Evolutionary conservation across 2,888 invertebrate genomes (phyloP).

Genomic region (Trissonchulus latispiculum): DNA sequence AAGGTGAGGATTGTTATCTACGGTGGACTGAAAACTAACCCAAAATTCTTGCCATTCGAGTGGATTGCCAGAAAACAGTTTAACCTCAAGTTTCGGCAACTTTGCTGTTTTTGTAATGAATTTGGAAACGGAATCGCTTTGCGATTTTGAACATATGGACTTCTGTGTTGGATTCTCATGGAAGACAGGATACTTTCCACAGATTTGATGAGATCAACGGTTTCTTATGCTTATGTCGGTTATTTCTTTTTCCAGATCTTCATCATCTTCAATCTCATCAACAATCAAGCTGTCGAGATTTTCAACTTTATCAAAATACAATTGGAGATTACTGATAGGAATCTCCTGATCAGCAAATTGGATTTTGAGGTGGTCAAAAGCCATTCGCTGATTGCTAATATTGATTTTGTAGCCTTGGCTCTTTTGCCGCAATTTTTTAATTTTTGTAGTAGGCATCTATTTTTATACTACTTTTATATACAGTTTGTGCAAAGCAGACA

Average conservation of each 20-base stretch:
- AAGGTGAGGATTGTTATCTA: not conserved
- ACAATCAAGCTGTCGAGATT: not conserved
- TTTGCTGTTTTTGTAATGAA: not conserved
- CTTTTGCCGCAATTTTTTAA: not conserved
- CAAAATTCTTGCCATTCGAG: slow-evolving; percentile 18
- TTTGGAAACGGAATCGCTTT: too few species aligned
- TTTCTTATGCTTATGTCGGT: not conserved
- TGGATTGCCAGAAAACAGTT: slow-evolving; percentile 4
- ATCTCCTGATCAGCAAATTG: not conserved
- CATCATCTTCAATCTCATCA: slow-evolving; percentile 5
- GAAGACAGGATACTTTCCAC: too few species aligned
- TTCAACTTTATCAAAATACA: slow-evolving; percentile 14
- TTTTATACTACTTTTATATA: too few species aligned
- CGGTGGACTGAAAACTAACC: slow-evolving; percentile 8
- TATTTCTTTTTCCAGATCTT: not conserved
- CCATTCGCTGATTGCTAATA: not conserved
- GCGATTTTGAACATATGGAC: too few species aligned
- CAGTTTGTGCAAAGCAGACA: too few species aligned
- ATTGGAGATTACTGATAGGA: not conserved
- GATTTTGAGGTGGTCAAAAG: not conserved
- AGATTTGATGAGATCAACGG: too few species aligned
- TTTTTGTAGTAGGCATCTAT: too few species aligned
- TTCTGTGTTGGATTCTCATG: too few species aligned
- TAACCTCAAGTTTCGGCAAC: slow-evolving; percentile 8
- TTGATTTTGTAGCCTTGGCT: slow-evolving; percentile 11